Base-by-base conservation (phyloP, 2,113 vertebrate species). In the Polypterus senegalus region DNA sequence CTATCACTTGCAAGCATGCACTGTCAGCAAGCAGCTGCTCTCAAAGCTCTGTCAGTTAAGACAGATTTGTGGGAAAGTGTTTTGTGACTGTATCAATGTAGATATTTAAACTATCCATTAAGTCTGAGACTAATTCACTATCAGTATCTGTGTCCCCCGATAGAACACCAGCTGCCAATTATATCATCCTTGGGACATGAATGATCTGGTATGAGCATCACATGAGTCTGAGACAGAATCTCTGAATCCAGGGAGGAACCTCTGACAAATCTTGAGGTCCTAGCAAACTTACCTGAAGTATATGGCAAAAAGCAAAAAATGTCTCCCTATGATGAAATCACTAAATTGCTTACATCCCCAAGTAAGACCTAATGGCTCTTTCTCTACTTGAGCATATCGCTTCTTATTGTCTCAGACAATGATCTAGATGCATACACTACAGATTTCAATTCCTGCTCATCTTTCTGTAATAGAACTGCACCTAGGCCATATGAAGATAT, bases 311-410 rank as follows among this genome's bases (percentile, higher is more conserved):
- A 56, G 9, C 2, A 8, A 3, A 8, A 60, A 27, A 27, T 27
- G 27, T 27, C 27, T 27, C 27, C 46, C 44, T 5, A 48, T 59
- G 9, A 65, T 9, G 47, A 67, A 68, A 44, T 65, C 53, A 52
- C 56, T 60, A 10, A 66, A 71, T 43, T 46, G n/a, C 52, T 68
- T 62, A 64, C 66, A 71, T 46, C 11, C 47, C 60, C 65, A 62
- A 4, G 61, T 66, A 45, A 67, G 11, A 6, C 52, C 61, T 9
- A 68, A 43, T 1, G 60, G 60, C 54, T 51, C 45, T 44, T 67
- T 62, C 45, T 65, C 60, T 45, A 57, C 52, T 48, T 65, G 52
- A 47, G 58, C 44, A 27, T 27, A 53, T 44, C 10, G 44, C 52
- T 65, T 58, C 51, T 66, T 59, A 58, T 27, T 27, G 46, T 64